These are phyloP conservation scores for Thripadectes ignobilis DNA, from an alignment of 2,797 vertebrate genomes.

Conservation along the genomic window DNA sequence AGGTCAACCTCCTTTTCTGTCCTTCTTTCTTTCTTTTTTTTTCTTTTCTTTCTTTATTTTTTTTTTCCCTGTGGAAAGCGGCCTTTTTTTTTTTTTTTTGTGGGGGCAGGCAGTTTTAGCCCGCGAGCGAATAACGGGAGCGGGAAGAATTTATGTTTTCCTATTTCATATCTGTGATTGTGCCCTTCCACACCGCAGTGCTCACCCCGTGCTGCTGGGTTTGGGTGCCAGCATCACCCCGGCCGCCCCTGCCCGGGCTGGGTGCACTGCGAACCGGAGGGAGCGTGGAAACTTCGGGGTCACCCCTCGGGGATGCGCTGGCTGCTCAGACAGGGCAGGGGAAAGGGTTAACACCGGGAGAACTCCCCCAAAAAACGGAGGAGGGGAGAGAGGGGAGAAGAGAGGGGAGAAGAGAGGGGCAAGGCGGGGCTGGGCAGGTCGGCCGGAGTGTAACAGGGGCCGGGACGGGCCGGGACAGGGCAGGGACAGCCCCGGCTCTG, in stretches of 20 bases:
- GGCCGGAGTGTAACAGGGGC: not conserved
- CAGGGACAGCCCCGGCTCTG: not conserved
- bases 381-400: not conserved
- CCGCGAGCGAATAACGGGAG: not conserved
- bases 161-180: fast-evolving
- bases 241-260: conserved; percentile 70
- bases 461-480: not conserved
- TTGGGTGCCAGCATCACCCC: conserved; percentile 67
- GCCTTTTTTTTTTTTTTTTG: not conserved
- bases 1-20: fast-evolving
- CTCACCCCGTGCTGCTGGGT: conserved; percentile 73
- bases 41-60: not conserved
- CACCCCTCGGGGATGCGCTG: not conserved
- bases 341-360: not conserved
- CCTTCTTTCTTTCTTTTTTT: not conserved
- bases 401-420: not conserved
- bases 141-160: not conserved
- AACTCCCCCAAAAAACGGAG: not conserved
- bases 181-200: not conserved
- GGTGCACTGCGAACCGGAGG: not conserved
- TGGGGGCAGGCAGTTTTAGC: not conserved
- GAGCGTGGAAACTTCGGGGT: not conserved
- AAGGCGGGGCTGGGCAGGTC: not conserved
- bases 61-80: no score
- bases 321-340: not conserved